phyloP scores from a whole-genome alignment of 2,888 invertebrate species.

The Abrostola tripartita region DNA sequence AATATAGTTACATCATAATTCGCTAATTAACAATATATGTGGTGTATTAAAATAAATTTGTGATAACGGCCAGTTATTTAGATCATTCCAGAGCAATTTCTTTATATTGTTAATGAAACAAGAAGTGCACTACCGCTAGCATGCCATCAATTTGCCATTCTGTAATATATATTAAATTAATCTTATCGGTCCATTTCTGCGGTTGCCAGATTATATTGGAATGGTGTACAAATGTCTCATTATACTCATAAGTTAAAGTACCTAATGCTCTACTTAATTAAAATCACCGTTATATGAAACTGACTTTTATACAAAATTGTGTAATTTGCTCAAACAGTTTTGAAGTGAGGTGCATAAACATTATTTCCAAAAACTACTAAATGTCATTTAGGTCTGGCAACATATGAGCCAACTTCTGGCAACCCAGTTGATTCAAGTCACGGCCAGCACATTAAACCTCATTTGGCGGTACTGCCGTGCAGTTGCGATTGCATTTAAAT shows the following conservation, averaged over 20 bases:
- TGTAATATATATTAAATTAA: constrained; percentile 28
- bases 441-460: constrained; percentile 13
- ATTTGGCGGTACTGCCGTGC: constrained; percentile 24
- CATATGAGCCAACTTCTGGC: constrained; percentile 29
- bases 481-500: background rate
- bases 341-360: constrained; percentile 33
- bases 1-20: too few relatives aligned
- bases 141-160: constrained; percentile 50
- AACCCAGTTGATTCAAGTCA: constrained; percentile 31
- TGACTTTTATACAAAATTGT: constrained; percentile 21
- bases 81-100: too few relatives aligned
- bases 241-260: background rate
- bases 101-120: constrained; percentile 18
- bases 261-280: background rate
- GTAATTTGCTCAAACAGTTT: constrained; percentile 22
- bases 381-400: constrained; percentile 31
- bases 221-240: constrained; percentile 1
- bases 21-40: too few relatives aligned
- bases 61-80: too few relatives aligned
- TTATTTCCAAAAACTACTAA: constrained; percentile 33
- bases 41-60: too few relatives aligned
- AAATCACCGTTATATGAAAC: background rate
- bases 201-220: constrained; percentile 41
- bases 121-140: constrained; percentile 33
- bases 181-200: constrained; percentile 11